phyloP scores from a whole-genome alignment of 2,888 invertebrate species.

The Dendrolimus pini region DNA sequence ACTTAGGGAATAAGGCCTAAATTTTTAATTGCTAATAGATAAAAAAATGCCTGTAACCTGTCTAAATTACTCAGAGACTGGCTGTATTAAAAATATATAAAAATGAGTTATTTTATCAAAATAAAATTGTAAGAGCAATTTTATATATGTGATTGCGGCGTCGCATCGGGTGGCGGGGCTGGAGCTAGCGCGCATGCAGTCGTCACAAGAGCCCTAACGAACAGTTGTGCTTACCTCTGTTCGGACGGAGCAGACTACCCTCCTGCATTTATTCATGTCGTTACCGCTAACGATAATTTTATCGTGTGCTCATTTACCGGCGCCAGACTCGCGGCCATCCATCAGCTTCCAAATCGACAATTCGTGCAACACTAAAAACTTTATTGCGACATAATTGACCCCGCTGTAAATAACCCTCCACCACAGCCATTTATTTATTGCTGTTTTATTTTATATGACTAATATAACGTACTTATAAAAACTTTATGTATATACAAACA shows the following conservation, averaged over 20 bases:
- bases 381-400: slow-evolving; percentile 73
- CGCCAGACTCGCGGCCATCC: slow-evolving; percentile 70
- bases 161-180: slow-evolving; percentile 8
- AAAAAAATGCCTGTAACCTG: no score
- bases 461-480: no score
- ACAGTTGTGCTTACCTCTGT: slow-evolving; percentile 27
- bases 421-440: slow-evolving; percentile 31
- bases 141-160: neutral
- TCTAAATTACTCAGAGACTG: no score
- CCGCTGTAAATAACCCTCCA: slow-evolving; percentile 51
- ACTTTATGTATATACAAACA: no score
- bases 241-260: slow-evolving; percentile 54
- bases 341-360: slow-evolving; percentile 72
- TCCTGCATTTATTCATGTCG: slow-evolving; percentile 78
- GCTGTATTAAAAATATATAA: no score
- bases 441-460: slow-evolving; percentile 33
- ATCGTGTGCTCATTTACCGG: slow-evolving; percentile 77
- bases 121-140: no score
- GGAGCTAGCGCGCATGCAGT: slow-evolving; percentile 24
- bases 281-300: slow-evolving; percentile 78
- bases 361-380: slow-evolving; percentile 73
- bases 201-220: slow-evolving; percentile 66
- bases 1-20: no score
- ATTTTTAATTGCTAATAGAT: no score
- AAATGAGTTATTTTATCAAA: no score